Conservation (phyloP, 2,797 vertebrate species). For the Scomberomorus guttatus region DNA sequence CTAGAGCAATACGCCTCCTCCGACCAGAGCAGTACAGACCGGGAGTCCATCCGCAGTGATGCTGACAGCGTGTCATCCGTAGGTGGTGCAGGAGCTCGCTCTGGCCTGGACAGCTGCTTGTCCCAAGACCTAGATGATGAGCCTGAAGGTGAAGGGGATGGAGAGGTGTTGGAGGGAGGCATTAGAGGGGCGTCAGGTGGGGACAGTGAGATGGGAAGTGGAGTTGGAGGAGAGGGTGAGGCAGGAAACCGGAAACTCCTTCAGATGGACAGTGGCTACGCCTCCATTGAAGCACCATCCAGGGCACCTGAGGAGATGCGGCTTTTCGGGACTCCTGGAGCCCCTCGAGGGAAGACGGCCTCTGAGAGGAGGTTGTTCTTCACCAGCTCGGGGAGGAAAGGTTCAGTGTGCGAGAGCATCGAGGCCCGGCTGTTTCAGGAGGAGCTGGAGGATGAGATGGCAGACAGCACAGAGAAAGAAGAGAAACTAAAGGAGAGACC, state of each 20-base stretch:
- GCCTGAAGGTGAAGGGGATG: constrained; percentile 80
- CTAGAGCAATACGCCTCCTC: constrained; percentile 94
- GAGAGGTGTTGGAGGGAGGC: constrained; percentile 51
- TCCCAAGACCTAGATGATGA: constrained; percentile 90
- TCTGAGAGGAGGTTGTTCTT: constrained; percentile 92
- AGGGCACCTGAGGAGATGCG: constrained; percentile 88
- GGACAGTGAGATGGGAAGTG: constrained; percentile 65
- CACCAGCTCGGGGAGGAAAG: constrained; percentile 89
- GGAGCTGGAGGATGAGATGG: constrained; percentile 84
- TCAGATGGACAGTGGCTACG: constrained; percentile 98
- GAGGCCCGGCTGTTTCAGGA: constrained; percentile 86
- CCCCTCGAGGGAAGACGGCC: constrained; percentile 87
- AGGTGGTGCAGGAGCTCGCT: constrained; percentile 78
- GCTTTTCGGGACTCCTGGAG: constrained; percentile 81
- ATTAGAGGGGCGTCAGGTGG: constrained; percentile 66
- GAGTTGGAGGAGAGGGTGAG: constrained; percentile 82
- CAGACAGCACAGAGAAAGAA: constrained; percentile 52
- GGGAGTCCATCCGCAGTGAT: constrained; percentile 93
- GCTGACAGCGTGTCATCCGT: constrained; percentile 91
- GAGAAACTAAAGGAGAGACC: constrained; percentile 47
- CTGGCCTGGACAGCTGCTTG: constrained; percentile 78
- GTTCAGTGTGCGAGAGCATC: constrained; percentile 92
- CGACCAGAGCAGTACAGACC: constrained; percentile 94
- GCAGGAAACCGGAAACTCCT: constrained; percentile 91
- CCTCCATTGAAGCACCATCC: constrained; percentile 94